Evolutionary conservation across 1,140 invertebrate species (phyloP), one percentile per base, ranked within the genome.

Genomic region (Camponotus pennsylvanicus): DNA sequence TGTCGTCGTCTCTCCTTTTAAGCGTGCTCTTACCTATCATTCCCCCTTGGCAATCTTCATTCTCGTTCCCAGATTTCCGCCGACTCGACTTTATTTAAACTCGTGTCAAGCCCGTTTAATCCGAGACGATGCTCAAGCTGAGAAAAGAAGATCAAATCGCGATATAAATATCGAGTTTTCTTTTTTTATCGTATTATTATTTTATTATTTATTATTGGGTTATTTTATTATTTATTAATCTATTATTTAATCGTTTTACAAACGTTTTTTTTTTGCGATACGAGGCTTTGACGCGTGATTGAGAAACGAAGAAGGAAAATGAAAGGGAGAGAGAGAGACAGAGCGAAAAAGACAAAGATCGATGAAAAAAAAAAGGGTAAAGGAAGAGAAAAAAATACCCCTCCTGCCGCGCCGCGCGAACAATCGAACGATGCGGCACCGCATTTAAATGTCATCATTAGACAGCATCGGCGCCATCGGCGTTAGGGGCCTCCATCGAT

Each of bases 391-490:
- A 21, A 71, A 79, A 67, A 69, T 71, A 73, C 82, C 89, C 88
- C 91, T 32, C 45, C 7, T 40, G 18, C 18, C 40, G 37, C 69
- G 40, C 40, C 37, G 92, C 91, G 92, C 91, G 92, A 92, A 93
- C 91, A 94, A 94, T 91, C 93, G 93, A 95, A 95, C 94, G 93
- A 94, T 90, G 93, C 93, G 93, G 92, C 92, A 94, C 94, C 95
- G 95, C 95, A 95, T 95, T 95, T 95, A 95, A 95, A 95, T 95
- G 95, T 95, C 94, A 95, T 95, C 94, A 95, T 95, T 95, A 94
- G 93, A 92, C 92, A 93, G 91, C 90, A 92, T 92, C 92, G 89
- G 85, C 86, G 63, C 92, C 92, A 92, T 89, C 92, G 83, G 89
- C 89, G 90, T 88, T 86, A 55, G 84, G 89, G 86, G 88, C 90